Percentiles rank a stretch among this genome's conserved stretches.
Evolutionary conservation across 2,113 vertebrate genomes (phyloP).

Genomic region (Narcine bancroftii): DNA sequence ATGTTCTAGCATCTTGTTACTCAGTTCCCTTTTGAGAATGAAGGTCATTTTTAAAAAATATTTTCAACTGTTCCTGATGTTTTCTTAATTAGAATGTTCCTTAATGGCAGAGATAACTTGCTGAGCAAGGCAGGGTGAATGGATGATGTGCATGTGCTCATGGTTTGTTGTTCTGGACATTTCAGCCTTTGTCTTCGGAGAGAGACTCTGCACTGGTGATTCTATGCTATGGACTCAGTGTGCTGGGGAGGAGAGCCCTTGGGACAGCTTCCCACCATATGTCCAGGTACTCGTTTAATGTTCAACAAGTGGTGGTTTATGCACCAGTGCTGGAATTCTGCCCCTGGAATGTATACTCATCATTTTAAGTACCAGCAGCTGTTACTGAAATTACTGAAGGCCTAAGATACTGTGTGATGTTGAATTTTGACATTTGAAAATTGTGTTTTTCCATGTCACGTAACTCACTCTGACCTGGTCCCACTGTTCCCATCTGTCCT

Average conservation of each 20-base stretch:
- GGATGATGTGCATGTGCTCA: not conserved
- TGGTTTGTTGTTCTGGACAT: not conserved
- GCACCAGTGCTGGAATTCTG: not conserved
- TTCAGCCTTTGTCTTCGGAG: slow-evolving; percentile 79
- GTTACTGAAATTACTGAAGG: not conserved
- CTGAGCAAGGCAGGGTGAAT: not conserved
- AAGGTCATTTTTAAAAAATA: not conserved
- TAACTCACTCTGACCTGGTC: too few relatives aligned
- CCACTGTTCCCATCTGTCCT: too few relatives aligned
- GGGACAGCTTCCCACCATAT: slow-evolving; percentile 96
- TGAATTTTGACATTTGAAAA: too few relatives aligned
- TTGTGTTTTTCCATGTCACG: too few relatives aligned
- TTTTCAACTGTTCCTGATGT: not conserved
- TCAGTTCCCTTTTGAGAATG: slow-evolving; percentile 6
- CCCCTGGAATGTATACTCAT: not conserved
- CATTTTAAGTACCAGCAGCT: not conserved
- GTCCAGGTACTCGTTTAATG: slow-evolving; percentile 71
- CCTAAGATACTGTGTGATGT: not conserved
- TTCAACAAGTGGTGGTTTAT: not conserved
- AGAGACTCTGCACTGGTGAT: slow-evolving; percentile 84
- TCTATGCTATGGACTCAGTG: slow-evolving; percentile 88
- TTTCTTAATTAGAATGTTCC: slow-evolving; percentile 2
- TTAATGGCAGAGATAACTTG: not conserved
- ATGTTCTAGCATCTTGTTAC: not conserved
- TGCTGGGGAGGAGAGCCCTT: slow-evolving; percentile 87